Evolutionary conservation across 2,888 invertebrate genomes (phyloP).

Genomic region (Cheilosia soror): DNA sequence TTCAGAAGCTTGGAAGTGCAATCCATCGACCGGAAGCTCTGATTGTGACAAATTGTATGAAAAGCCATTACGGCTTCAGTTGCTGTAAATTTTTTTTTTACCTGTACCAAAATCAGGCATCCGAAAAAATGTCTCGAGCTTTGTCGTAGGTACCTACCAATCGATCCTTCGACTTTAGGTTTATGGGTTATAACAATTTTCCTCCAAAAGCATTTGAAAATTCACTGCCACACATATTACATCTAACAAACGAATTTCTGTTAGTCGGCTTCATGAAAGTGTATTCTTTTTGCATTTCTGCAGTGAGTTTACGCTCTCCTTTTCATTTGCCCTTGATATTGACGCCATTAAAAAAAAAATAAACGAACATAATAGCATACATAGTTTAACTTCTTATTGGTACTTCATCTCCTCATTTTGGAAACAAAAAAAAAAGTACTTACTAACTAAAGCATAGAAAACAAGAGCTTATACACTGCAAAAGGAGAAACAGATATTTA

Average conservation of each 20-base stretch:
- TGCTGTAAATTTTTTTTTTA: not conserved
- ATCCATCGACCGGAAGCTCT: constrained; percentile 38
- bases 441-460: constrained; percentile 8
- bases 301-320: constrained; percentile 22
- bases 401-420: not conserved
- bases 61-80: constrained; percentile 18
- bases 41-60: constrained; percentile 24
- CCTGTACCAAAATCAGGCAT: constrained; percentile 11
- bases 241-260: constrained; percentile 12
- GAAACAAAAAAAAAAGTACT: constrained; percentile 7
- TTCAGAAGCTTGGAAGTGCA: constrained; percentile 26
- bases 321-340: not conserved
- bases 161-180: constrained; percentile 6
- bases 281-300: constrained; percentile 11
- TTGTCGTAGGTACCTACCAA: constrained; percentile 15
- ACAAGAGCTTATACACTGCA: too few relatives aligned
- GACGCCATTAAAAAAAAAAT: constrained; percentile 5
- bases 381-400: not conserved
- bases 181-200: constrained; percentile 23
- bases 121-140: constrained; percentile 12
- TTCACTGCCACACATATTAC: constrained; percentile 25
- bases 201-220: constrained; percentile 22
- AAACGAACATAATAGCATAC: not conserved
- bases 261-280: constrained; percentile 1
- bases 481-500: not conserved